Evolutionary conservation across 2,113 vertebrate genomes (phyloP).

Genomic region (Vireo altiloquus): DNA sequence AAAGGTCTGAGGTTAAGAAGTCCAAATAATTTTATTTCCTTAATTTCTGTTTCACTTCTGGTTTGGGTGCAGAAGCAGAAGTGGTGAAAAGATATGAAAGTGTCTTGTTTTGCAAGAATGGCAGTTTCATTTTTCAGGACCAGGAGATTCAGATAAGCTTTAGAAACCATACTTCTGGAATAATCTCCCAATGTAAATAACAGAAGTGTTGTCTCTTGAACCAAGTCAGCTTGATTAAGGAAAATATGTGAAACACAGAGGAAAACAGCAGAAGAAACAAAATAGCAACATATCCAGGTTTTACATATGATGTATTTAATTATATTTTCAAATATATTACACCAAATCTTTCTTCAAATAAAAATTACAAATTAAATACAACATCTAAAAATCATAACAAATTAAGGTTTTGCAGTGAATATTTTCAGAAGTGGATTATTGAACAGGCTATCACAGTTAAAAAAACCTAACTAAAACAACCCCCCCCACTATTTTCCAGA

Average conservation of each 20-base stretch:
- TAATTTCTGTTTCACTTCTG: constrained; percentile 37
- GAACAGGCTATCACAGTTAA: background rate
- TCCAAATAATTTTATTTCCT: background rate
- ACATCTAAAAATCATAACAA: constrained; percentile 4
- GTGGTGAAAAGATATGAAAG: background rate
- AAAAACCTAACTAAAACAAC: background rate
- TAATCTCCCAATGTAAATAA: background rate
- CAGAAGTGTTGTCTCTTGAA: background rate
- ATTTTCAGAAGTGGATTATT: constrained; percentile 9
- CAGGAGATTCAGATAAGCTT: background rate
- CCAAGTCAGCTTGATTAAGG: background rate
- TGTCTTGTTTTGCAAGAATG: background rate
- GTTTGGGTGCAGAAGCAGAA: constrained; percentile 21
- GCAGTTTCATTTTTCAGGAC: background rate
- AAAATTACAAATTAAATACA: constrained; percentile 11
- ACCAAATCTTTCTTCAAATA: constrained; percentile 13
- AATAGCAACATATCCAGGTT: background rate
- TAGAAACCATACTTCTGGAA: background rate
- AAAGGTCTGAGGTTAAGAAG: constrained; percentile 17
- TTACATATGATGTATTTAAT: constrained; percentile 15
- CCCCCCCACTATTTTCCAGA: background rate
- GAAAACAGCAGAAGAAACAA: background rate
- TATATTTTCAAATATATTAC: constrained; percentile 7
- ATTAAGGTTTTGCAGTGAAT: background rate
- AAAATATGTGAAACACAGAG: background rate